Evolutionary conservation across 2,888 invertebrate species (phyloP).

Genomic region (Polydesmus complanatus): DNA sequence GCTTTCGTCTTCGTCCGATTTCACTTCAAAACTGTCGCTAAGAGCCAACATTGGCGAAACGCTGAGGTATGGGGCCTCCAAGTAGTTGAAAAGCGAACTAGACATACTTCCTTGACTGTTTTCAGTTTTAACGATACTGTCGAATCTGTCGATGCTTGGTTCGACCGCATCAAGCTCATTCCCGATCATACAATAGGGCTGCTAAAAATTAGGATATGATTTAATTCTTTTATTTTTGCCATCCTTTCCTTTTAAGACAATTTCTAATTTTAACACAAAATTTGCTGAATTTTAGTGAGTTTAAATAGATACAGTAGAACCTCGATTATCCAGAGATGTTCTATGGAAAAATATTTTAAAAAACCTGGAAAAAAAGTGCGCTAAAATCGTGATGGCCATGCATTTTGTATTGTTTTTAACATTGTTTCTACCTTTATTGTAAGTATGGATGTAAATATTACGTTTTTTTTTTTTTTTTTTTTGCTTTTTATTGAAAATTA

Average conservation of each 20-base stretch:
- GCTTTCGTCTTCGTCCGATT: not conserved
- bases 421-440: no score
- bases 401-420: no score
- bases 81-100: not conserved
- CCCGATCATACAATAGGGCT: not conserved
- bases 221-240: not conserved
- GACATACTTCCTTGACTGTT: not conserved
- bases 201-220: not conserved
- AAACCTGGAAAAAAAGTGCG: no score
- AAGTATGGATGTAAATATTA: no score
- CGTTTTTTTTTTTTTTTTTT: no score
- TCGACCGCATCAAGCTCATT: not conserved
- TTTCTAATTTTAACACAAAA: not conserved
- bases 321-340: no score
- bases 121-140: not conserved
- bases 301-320: no score
- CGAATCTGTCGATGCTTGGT: not conserved
- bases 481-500: no score
- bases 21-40: not conserved
- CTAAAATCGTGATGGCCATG: no score
- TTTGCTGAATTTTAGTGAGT: no score
- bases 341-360: no score
- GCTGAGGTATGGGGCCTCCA: conserved; percentile 2
- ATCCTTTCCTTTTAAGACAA: not conserved
- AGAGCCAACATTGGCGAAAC: conserved; percentile 5